These are phyloP conservation scores for Ooceraea biroi DNA, from an alignment of 1,140 invertebrate species.

Conservation along the genomic window DNA sequence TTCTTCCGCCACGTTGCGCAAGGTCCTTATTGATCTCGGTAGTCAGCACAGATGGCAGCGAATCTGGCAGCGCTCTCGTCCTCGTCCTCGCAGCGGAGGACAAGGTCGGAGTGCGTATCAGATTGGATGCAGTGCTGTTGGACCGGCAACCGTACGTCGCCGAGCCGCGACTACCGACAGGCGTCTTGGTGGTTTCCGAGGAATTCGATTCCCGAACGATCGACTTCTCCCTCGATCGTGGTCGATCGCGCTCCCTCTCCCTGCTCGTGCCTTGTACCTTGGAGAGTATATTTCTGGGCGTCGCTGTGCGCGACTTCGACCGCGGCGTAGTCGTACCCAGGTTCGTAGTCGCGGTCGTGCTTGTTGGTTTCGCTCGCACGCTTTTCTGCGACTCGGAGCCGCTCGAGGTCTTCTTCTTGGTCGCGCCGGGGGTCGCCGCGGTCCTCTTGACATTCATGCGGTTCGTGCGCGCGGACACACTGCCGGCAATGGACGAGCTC, in stretches of 20 bases:
- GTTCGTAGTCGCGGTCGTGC: conserved; percentile 24
- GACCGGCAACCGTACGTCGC: conserved; percentile 54
- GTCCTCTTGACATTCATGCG: conserved; percentile 70
- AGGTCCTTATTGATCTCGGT: conserved; percentile 83
- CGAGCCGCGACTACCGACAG: conserved; percentile 32
- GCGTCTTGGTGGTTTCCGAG: conserved; percentile 36
- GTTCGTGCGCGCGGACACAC: conserved; percentile 77
- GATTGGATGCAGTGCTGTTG: neutral
- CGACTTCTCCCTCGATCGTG: conserved; percentile 86
- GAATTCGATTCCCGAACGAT: conserved; percentile 39
- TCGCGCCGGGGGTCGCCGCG: conserved; percentile 55
- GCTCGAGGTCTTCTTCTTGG: conserved; percentile 80
- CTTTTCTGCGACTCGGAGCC: conserved; percentile 66
- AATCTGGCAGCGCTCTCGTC: conserved; percentile 85
- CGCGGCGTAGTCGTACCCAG: conserved; percentile 57
- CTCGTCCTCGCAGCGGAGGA: conserved; percentile 78
- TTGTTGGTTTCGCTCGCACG: conserved; percentile 68
- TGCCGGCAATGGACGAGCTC: conserved; percentile 89
- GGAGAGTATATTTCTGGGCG: conserved; percentile 83
- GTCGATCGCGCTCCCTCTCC: conserved; percentile 86
- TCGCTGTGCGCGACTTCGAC: conserved; percentile 86
- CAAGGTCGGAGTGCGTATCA: conserved; percentile 33
- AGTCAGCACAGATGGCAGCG: conserved; percentile 86
- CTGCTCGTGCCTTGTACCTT: conserved; percentile 84
- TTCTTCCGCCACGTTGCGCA: conserved; percentile 69